A percentile compares a stretch with the other conserved stretches of the same genome.
Evolutionary conservation across 1,140 invertebrate species (phyloP).

Genomic region (Parasteatoda tepidariorum): DNA sequence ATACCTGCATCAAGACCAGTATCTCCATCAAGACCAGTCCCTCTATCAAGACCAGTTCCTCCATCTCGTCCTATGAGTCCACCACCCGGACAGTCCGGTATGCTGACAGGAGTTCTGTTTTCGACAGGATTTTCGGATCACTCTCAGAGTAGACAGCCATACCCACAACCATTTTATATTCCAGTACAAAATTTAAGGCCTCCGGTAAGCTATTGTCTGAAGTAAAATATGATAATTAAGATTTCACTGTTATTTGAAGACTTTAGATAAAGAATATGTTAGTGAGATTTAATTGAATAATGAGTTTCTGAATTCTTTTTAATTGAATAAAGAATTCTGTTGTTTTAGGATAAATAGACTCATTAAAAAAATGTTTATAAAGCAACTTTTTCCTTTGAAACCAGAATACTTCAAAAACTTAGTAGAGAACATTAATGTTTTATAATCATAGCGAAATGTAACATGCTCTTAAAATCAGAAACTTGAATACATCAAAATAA

Average conservation of each 20-base stretch:
- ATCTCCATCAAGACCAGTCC: neutral
- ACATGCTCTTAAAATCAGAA: no score
- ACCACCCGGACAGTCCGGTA: neutral
- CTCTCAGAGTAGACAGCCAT: neutral
- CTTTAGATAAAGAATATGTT: no score
- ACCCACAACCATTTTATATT: constrained; percentile 19
- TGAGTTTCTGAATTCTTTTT: no score
- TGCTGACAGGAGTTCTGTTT: constrained; percentile 22
- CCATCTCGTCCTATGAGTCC: neutral
- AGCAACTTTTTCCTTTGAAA: no score
- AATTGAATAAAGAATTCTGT: no score
- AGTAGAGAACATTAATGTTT: no score
- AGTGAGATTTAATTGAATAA: no score
- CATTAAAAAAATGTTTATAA: no score
- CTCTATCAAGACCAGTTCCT: neutral
- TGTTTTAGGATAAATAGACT: no score
- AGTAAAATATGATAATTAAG: neutral
- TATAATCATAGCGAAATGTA: no score
- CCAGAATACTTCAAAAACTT: no score
- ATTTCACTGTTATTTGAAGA: neutral
- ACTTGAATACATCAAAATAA: no score
- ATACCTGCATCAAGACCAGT: neutral
- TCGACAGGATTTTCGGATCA: neutral
- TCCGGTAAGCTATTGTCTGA: constrained; percentile 6
- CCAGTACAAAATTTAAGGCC: constrained; percentile 24